Conservation (phyloP, 2,888 invertebrate species). For the Spisula subtruncata region DNA sequence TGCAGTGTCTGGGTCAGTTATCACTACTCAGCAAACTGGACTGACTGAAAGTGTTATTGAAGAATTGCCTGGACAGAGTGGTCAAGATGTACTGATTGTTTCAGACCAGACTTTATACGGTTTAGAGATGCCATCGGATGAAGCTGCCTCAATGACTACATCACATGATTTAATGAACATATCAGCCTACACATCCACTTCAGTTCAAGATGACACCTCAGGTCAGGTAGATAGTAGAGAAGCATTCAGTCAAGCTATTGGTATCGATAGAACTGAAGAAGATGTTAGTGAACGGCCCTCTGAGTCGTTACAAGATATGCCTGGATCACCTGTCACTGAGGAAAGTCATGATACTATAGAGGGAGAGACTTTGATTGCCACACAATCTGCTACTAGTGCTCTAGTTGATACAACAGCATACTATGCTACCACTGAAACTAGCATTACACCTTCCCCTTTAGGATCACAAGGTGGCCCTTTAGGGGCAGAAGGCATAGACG, state of each 20-base stretch:
- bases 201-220: slow-evolving; percentile 73
- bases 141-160: slow-evolving; percentile 77
- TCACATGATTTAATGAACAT: slow-evolving; percentile 76
- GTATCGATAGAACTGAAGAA: slow-evolving; percentile 67
- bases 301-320: slow-evolving; percentile 55
- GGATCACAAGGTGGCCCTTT: slow-evolving; percentile 38
- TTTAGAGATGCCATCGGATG: slow-evolving; percentile 87
- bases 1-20: slow-evolving; percentile 40
- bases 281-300: slow-evolving; percentile 66
- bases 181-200: slow-evolving; percentile 67
- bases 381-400: slow-evolving; percentile 26
- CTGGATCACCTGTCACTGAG: slow-evolving; percentile 60
- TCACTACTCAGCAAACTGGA: slow-evolving; percentile 59
- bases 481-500: slow-evolving; percentile 37
- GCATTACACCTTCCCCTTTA: slow-evolving; percentile 29
- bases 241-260: slow-evolving; percentile 66
- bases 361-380: slow-evolving; percentile 53
- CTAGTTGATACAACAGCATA: slow-evolving; percentile 10
- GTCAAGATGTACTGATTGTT: slow-evolving; percentile 77
- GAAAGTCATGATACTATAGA: slow-evolving; percentile 67
- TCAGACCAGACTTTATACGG: slow-evolving; percentile 87
- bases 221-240: slow-evolving; percentile 73
- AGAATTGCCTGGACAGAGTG: slow-evolving; percentile 76
- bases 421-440: not conserved
- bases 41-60: slow-evolving; percentile 79